Evolutionary conservation across 53 echinoderm and acorn worm species (phyloP), one percentile per base, ranked within the genome.

Genomic region (Hippasteria phrygiana): DNA sequence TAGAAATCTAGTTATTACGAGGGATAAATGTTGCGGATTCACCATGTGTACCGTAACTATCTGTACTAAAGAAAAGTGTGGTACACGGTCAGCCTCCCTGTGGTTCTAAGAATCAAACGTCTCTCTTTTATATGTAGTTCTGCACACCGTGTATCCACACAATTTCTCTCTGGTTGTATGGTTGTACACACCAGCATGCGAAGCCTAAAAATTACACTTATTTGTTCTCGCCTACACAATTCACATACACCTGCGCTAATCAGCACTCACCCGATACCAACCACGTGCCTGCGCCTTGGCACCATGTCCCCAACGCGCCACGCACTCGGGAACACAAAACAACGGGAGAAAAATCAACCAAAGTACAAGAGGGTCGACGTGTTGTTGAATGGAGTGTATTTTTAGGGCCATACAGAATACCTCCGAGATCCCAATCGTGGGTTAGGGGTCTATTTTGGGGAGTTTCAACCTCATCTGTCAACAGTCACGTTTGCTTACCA

Each of bases 281-380:
- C 63, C 80, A 80, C 80, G 80, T 80, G 80, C 27, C 62, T 18
- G n/a, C n/a, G n/a, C n/a, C n/a, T n/a, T n/a, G 63, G 80, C 80
- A 63, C 62, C 80, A 80, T 42, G 42, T n/a, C 80, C 53, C 24
- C 17, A 62, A 11, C 38, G 11, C 40, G n/a, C n/a, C n/a, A n/a
- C n/a, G n/a, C 54, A 54, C 77, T 77, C n/a, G 56, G 55, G 36
- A n/a, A n/a, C 22, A n/a, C 31, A 50, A 47, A 47, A 75, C 48
- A 75, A 77, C 54, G 35, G 1, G 36, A 71, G 2, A 10, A 39
- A 16, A 71, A 14, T 11, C 37, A 38, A 26, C 13, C 18, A 18
- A 37, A 8, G 34, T 55, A 54, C 33, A 33, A 54, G 8, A 5
- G 53, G 4, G 51, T 26, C 47, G 39, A 3, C 50, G 4, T 28